A percentile compares a stretch with the other conserved stretches of the same genome.
phyloP scores from a whole-genome alignment of 2,797 vertebrate genomes.

The Podargus strigoides region DNA sequence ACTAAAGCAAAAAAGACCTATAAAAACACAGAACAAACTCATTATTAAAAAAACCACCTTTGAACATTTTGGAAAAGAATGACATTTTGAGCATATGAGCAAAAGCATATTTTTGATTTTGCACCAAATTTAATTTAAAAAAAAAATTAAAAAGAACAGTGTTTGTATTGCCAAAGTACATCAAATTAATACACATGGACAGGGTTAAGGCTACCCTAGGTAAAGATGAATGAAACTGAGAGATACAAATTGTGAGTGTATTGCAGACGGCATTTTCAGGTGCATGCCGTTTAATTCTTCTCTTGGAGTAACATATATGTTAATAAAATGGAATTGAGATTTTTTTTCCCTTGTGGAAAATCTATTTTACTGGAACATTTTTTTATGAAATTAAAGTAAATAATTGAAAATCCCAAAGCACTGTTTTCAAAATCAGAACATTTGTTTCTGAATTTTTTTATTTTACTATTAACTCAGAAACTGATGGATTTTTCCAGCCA shows the following conservation, averaged over 20 bases:
- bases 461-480: background rate
- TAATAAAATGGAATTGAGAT: background rate
- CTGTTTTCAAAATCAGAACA: background rate
- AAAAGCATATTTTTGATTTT: background rate
- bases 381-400: background rate
- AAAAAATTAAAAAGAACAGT: background rate
- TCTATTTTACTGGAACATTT: background rate
- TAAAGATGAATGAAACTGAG: background rate
- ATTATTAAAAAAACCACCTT: fast-evolving
- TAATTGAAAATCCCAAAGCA: background rate
- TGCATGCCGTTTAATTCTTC: background rate
- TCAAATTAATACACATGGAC: background rate
- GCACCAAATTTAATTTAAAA: background rate
- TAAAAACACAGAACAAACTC: background rate
- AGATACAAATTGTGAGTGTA: background rate
- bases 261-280: background rate
- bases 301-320: background rate
- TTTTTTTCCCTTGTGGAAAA: background rate
- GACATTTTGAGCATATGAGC: background rate
- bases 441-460: background rate
- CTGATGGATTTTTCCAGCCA: background rate
- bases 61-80: background rate
- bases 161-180: background rate
- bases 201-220: fast-evolving
- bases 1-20: background rate